These are phyloP conservation scores for Dolichoris vasculosae DNA, from an alignment of 1,140 invertebrate species.

Conservation along the genomic window DNA sequence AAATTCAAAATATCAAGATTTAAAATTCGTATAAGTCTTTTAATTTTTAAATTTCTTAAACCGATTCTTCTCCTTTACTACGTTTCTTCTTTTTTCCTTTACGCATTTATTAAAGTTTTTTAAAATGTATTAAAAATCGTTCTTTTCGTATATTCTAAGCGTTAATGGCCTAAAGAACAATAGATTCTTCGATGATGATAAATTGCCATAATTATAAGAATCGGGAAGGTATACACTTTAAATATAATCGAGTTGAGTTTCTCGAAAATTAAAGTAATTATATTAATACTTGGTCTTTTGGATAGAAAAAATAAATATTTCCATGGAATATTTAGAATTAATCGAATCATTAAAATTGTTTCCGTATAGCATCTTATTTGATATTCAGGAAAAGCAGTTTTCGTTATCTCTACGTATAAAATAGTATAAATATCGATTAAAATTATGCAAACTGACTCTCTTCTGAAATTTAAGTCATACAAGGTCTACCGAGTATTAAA, in stretches of 20 bases:
- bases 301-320: not conserved
- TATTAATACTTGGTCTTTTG: not conserved
- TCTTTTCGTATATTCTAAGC: too few species aligned
- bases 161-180: too few species aligned
- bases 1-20: not conserved
- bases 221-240: too few species aligned
- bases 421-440: constrained; percentile 25
- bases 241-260: not conserved
- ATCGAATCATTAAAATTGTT: not conserved
- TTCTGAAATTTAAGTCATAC: not conserved
- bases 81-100: too few species aligned
- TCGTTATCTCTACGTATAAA: not conserved
- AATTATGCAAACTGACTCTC: constrained; percentile 25
- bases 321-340: not conserved
- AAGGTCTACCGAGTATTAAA: not conserved
- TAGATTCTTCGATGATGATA: too few species aligned
- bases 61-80: too few species aligned
- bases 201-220: too few species aligned
- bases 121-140: too few species aligned
- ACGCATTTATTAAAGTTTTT: too few species aligned
- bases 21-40: not conserved
- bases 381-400: not conserved
- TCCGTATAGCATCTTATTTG: not conserved
- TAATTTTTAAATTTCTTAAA: not conserved
- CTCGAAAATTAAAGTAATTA: not conserved